Conservation (phyloP, 2,888 invertebrate genomes). For the Cristatella mucedo region DNA sequence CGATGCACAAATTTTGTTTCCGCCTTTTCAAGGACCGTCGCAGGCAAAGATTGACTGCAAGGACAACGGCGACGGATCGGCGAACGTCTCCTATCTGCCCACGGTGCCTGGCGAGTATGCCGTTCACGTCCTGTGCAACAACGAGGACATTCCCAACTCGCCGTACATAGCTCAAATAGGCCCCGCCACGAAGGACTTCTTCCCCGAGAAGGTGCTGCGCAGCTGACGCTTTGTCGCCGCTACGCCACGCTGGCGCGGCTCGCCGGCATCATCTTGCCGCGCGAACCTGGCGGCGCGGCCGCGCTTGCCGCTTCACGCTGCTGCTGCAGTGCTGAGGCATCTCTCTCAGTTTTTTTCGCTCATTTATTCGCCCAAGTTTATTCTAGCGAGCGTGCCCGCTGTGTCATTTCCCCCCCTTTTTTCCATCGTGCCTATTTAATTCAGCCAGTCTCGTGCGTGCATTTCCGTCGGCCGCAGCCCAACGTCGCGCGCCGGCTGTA, state of each 20-base stretch:
- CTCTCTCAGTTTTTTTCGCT: too few species aligned
- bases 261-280: conserved; percentile 15
- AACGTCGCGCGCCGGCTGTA: too few species aligned
- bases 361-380: too few species aligned
- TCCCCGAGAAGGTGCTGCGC: conserved; percentile 7
- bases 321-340: too few species aligned
- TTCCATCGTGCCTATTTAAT: too few species aligned
- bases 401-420: too few species aligned
- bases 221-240: conserved; percentile 49
- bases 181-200: conserved; percentile 32
- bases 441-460: too few species aligned
- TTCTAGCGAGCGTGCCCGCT: too few species aligned
- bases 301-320: too few species aligned
- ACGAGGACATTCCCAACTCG: conserved; percentile 65
- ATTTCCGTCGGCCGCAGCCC: too few species aligned
- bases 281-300: too few species aligned
- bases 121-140: conserved; percentile 60
- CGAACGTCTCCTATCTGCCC: conserved; percentile 57
- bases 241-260: conserved; percentile 46
- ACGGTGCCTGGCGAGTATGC: conserved; percentile 62
- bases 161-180: conserved; percentile 61
- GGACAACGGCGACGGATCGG: conserved; percentile 64
- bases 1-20: too few species aligned
- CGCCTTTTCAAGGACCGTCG: conserved; percentile 49
- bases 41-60: conserved; percentile 62